Evolutionary conservation across 2,888 invertebrate species (phyloP), one percentile per base, ranked within the genome.

Genomic region (Drosophila fungiperda): DNA sequence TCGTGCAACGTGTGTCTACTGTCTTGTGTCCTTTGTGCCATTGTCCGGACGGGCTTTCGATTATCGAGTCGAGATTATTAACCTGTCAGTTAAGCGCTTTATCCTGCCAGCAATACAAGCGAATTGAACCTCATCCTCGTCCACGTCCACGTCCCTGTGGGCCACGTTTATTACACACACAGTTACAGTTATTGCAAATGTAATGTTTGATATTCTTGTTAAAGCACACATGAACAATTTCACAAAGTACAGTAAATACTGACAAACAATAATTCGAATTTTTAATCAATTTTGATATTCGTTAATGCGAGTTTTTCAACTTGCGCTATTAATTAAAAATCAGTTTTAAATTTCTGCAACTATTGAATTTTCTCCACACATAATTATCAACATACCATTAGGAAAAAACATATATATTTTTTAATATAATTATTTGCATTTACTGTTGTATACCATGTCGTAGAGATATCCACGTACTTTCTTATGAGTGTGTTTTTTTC

Each of bases 21-120:
- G 45, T 68, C 57, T 45, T 38, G 73, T 66, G 73, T 66, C 73
- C 66, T 50, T 66, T 66, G 65, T 54, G 49, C 38, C 45, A 52
- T 36, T 55, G 64, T 74, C 75, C 57, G 45, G 75, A 54, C 55
- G 59, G 75, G 68, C 81, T 89, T 89, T 90, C 90, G 87, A 87
- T 87, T 87, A 87, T 89, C 87, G 89, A 84, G 82, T 87, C 87
- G 82, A 90, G 90, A 90, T 87, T 87, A 87, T 87, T 87, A 90
- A 90, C 90, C 87, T 87, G 87, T 89, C 87, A 87, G 90, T 82
- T 89, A 77, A 88, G 86, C 83, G 88, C 73, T 88, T 86, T 86
- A 88, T 88, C 69, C 83, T 70, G 78, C 74, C 71, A 68, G 80
- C 67, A 58, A 78, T 68, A 67, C 61, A 66, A 58, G 64, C 58